Conservation (phyloP, 2,888 invertebrate genomes). For the Isoperla grammatica region DNA sequence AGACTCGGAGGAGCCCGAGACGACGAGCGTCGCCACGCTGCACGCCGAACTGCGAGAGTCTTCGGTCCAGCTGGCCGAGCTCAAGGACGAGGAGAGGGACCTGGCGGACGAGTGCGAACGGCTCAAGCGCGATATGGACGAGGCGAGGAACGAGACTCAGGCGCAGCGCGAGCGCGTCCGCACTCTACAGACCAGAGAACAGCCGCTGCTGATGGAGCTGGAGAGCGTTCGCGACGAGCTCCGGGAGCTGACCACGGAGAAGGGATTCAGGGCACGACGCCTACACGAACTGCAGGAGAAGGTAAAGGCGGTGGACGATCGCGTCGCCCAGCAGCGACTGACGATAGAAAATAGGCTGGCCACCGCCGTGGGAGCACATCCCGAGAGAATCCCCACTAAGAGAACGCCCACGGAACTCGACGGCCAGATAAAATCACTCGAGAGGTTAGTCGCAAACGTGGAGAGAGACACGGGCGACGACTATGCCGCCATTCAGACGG, state of each 20-base stretch:
- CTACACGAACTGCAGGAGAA: not conserved
- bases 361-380: too few relatives aligned
- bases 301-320: not conserved
- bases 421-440: too few relatives aligned
- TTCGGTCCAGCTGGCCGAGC: conserved; percentile 34
- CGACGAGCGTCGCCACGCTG: not conserved
- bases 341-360: too few relatives aligned
- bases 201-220: conserved; percentile 6
- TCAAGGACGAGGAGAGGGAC: conserved; percentile 14
- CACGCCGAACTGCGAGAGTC: not conserved
- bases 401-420: too few relatives aligned
- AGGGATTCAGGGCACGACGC: not conserved
- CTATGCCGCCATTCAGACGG: not conserved
- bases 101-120: not conserved
- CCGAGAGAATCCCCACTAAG: too few relatives aligned
- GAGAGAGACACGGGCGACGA: conserved; percentile 4
- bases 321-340: too few relatives aligned
- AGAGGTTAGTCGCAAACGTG: not conserved
- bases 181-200: conserved; percentile 30
- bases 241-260: not conserved
- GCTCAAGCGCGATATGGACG: not conserved
- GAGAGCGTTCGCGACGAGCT: conserved; percentile 6
- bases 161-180: not conserved
- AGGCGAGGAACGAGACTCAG: not conserved
- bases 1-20: conserved; percentile 41